Percentiles rank a stretch among this genome's conserved stretches.
Conservation (phyloP, 2,797 vertebrate species). For the Lepus oiostolus region DNA sequence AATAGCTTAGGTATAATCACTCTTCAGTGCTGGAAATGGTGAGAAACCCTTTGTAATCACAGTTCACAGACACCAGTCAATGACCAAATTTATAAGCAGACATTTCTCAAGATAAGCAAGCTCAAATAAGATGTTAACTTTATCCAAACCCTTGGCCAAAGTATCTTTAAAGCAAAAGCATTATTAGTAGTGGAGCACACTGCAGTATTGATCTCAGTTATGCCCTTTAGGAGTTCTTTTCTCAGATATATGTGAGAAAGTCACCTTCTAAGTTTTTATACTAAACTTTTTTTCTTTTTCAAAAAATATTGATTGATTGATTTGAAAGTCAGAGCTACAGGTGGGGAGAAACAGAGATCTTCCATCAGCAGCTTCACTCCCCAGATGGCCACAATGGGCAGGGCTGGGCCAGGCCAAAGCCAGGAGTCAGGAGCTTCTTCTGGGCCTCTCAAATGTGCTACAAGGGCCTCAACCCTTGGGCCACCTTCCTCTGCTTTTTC, state of each 20-base stretch:
- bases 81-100: background rate
- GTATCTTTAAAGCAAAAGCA: background rate
- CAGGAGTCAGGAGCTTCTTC: too few species aligned
- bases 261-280: constrained; percentile 9
- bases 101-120: constrained; percentile 1
- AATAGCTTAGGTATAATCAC: background rate
- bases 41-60: background rate
- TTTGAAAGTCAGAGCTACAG: too few species aligned
- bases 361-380: too few species aligned
- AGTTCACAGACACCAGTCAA: background rate
- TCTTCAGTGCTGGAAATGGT: background rate
- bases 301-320: too few species aligned
- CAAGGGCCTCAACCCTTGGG: too few species aligned
- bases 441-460: too few species aligned
- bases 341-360: too few species aligned
- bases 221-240: background rate
- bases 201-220: background rate
- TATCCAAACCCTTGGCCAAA: background rate
- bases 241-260: background rate
- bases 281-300: background rate
- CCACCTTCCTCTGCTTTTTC: too few species aligned
- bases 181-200: background rate
- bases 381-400: too few species aligned
- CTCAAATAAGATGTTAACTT: background rate
- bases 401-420: too few species aligned